These are phyloP conservation scores for Palythoa grandiflora DNA, from an alignment of 92 coral and sea anemone genomes.

Conservation along the genomic window DNA sequence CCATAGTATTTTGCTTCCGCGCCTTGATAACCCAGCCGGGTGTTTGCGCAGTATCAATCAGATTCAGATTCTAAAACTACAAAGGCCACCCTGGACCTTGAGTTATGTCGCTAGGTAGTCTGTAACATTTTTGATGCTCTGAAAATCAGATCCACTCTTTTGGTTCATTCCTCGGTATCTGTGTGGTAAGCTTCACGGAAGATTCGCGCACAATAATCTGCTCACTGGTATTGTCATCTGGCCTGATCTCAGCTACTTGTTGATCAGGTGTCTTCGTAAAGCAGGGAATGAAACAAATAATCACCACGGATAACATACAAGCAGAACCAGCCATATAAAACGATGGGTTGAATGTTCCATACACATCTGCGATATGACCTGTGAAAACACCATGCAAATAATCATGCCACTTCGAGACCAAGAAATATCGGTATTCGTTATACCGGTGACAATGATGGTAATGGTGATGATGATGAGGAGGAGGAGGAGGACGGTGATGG, in stretches of 20 bases:
- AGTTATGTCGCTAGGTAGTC: too few relatives aligned
- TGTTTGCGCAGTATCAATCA: too few relatives aligned
- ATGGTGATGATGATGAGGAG: too few relatives aligned
- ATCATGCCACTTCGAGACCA: background rate
- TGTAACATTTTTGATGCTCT: too few relatives aligned
- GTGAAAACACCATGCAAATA: background rate
- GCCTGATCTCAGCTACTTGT: background rate
- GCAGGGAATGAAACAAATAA: background rate
- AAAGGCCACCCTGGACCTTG: too few relatives aligned
- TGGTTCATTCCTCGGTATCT: background rate
- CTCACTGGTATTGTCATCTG: background rate
- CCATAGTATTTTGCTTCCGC: too few relatives aligned
- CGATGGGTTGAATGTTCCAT: background rate
- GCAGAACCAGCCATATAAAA: background rate
- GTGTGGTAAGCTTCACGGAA: background rate
- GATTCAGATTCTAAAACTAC: too few relatives aligned
- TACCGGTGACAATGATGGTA: too few relatives aligned
- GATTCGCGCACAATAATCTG: background rate
- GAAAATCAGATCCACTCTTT: too few relatives aligned
- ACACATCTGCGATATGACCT: slow-evolving; percentile 9
- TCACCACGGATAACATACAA: background rate
- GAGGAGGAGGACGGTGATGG: too few relatives aligned
- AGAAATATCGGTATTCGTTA: background rate
- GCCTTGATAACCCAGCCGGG: too few relatives aligned
- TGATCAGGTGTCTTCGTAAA: background rate